Percentiles rank a stretch among this genome's conserved stretches.
phyloP scores from a whole-genome alignment of 2,888 invertebrate species.

The Eilema caniola region DNA sequence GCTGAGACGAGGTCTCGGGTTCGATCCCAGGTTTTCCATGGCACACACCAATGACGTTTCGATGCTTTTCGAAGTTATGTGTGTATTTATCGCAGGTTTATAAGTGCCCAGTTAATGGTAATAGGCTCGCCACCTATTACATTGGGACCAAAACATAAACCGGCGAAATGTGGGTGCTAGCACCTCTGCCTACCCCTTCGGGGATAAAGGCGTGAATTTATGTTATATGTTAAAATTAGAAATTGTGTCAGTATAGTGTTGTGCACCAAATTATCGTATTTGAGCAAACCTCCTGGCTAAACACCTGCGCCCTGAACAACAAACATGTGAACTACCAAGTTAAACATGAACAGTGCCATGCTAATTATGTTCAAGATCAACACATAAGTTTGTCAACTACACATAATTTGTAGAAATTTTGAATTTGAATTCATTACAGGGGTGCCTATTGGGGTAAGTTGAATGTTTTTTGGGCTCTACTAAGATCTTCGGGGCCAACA shows the following conservation, averaged over 20 bases:
- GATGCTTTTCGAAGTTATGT: no score
- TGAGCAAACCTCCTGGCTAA: constrained; percentile 9
- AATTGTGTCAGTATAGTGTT: constrained; percentile 9
- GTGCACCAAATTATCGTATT: constrained; percentile 8
- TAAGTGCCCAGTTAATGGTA: no score
- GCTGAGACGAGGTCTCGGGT: no score
- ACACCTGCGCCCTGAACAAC: constrained; percentile 14
- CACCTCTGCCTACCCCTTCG: no score
- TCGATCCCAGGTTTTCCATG: no score
- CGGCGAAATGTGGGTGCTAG: no score
- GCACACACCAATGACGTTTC: no score
- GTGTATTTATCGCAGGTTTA: no score
- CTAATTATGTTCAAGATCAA: background rate
- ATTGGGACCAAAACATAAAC: no score
- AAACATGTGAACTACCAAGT: constrained; percentile 13
- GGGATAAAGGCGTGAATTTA: no score
- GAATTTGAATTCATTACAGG: background rate
- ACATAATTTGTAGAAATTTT: background rate
- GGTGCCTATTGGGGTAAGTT: background rate
- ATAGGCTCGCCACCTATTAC: no score
- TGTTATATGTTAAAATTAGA: background rate
- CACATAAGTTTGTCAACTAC: background rate
- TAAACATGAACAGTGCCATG: constrained; percentile 5
- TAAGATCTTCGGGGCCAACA: background rate
- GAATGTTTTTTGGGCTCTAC: background rate